Conservation (phyloP, 2,113 vertebrate genomes). For the Indri indri region DNA sequence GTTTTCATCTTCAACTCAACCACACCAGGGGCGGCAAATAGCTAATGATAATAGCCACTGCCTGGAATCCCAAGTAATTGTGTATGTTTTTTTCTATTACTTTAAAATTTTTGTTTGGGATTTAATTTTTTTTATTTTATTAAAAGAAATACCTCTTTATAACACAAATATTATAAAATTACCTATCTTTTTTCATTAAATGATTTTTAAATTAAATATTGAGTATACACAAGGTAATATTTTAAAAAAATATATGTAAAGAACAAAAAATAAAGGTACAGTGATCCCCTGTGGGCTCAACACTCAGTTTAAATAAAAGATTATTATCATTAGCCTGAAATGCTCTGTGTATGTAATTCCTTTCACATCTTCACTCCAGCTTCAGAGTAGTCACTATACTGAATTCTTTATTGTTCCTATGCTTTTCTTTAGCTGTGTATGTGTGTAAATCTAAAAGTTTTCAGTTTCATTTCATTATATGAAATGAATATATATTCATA, state of each 20-base stretch:
- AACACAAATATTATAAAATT: not conserved
- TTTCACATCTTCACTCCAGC: not conserved
- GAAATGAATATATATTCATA: too few relatives aligned
- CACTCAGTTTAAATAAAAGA: not conserved
- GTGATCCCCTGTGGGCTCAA: not conserved
- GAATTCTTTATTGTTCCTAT: not conserved
- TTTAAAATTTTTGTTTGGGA: not conserved
- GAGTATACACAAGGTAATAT: not conserved
- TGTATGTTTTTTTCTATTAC: not conserved
- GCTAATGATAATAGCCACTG: not conserved
- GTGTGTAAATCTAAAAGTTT: not conserved
- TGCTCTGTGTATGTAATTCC: not conserved
- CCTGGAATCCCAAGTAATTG: not conserved
- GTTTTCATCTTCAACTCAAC: not conserved
- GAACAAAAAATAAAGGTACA: not conserved
- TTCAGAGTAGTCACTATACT: not conserved
- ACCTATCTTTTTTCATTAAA: not conserved
- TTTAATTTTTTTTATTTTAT: not conserved
- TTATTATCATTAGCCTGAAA: not conserved
- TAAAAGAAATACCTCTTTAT: not conserved
- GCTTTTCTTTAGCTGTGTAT: not conserved
- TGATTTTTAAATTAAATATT: slow-evolving; percentile 3
- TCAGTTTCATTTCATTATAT: not conserved
- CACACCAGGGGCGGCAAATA: not conserved
- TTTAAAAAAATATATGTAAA: not conserved